Evolutionary conservation across 35 echinoderm and acorn worm genomes (phyloP).

Genomic region (Patiria miniata): DNA sequence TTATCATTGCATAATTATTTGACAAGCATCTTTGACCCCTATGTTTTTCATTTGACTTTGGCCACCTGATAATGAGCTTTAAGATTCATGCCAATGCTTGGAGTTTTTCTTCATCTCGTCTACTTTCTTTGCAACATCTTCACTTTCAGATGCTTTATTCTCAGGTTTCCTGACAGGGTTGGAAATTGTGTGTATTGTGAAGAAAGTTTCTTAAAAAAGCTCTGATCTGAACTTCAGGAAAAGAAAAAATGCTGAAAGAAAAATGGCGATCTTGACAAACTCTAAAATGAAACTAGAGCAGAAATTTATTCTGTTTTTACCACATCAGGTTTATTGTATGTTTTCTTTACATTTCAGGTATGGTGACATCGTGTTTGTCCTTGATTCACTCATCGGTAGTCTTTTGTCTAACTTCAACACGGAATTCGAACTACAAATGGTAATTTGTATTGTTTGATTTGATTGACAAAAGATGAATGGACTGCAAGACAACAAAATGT

Average conservation of each 20-base stretch:
- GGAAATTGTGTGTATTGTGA: no score
- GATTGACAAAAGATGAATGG: neutral
- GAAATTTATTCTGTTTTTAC: neutral
- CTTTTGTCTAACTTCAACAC: constrained; percentile 77
- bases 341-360: constrained; percentile 59
- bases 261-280: no score
- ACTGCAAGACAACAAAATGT: neutral
- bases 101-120: constrained; percentile 7
- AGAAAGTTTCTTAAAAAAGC: no score
- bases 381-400: constrained; percentile 50
- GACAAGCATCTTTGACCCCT: no score
- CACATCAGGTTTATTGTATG: neutral
- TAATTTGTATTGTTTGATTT: constrained; percentile 39
- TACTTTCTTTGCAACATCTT: constrained; percentile 31
- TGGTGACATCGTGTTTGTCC: constrained; percentile 71
- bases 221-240: no score
- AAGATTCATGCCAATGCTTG: neutral
- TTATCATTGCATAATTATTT: no score
- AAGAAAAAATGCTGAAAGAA: no score
- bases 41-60: neutral
- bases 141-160: neutral
- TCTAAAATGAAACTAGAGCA: neutral
- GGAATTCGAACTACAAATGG: constrained; percentile 80
- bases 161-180: neutral
- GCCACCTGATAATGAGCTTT: constrained; percentile 9